phyloP scores from a whole-genome alignment of 2,888 invertebrate species.

The Cataglyphis altisquamis region DNA sequence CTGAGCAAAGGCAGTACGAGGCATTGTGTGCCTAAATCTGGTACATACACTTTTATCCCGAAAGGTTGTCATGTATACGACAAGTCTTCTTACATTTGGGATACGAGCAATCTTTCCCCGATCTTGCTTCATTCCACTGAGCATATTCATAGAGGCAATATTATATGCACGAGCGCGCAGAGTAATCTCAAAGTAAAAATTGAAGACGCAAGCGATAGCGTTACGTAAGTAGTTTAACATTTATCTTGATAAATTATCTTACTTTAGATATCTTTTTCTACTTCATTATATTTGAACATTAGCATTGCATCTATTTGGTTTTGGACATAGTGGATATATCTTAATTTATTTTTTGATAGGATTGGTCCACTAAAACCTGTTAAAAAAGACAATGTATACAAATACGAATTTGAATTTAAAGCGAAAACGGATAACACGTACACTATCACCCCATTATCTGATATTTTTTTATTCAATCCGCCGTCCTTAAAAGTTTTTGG shows the following conservation, averaged over 20 bases:
- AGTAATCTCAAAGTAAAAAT: constrained; percentile 86
- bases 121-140: constrained; percentile 83
- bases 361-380: constrained; percentile 78
- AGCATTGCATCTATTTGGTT: not conserved
- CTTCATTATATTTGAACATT: not conserved
- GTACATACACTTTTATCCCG: constrained; percentile 90
- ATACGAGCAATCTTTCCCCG: constrained; percentile 85
- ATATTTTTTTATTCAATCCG: constrained; percentile 91
- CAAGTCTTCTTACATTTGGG: constrained; percentile 86
- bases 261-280: not conserved
- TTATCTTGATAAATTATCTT: not conserved
- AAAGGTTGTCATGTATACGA: constrained; percentile 94
- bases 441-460: constrained; percentile 90
- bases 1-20: constrained; percentile 90
- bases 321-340: not conserved
- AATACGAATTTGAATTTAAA: constrained; percentile 85
- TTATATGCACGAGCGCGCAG: constrained; percentile 79
- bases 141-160: constrained; percentile 80
- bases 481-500: constrained; percentile 89
- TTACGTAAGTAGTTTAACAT: constrained; percentile 71
- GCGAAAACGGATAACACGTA: constrained; percentile 83
- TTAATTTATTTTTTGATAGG: constrained; percentile 64
- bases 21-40: constrained; percentile 92
- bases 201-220: constrained; percentile 77
- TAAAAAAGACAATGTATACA: constrained; percentile 73